Percentiles rank a stretch among this genome's conserved stretches.
Conservation (phyloP, 2,113 vertebrate genomes). For the Poicephalus gulielmi region DNA sequence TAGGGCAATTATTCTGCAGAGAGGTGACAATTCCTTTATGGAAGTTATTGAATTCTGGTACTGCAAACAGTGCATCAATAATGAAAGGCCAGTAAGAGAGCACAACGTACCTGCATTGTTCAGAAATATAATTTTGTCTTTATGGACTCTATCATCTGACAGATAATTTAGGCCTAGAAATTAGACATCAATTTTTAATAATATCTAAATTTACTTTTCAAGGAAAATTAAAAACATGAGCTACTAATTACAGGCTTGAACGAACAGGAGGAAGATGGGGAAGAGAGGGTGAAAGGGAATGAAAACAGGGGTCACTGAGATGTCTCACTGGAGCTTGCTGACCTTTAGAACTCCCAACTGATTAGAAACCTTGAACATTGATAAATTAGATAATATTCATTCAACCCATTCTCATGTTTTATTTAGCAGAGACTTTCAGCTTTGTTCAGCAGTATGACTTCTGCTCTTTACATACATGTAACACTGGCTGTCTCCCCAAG, state of each 20-base stretch:
- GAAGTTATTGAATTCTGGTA: slow-evolving; percentile 51
- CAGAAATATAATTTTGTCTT: background rate
- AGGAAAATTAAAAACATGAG: background rate
- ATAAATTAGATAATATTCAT: slow-evolving; percentile 44
- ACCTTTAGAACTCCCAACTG: slow-evolving; percentile 53
- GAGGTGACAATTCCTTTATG: slow-evolving; percentile 34
- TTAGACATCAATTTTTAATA: slow-evolving; percentile 17
- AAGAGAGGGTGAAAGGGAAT: background rate
- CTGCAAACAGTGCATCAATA: slow-evolving; percentile 24
- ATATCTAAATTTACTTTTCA: background rate
- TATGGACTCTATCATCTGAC: background rate
- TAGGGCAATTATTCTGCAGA: slow-evolving; percentile 38
- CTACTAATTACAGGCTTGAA: background rate
- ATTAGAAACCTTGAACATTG: slow-evolving; percentile 15
- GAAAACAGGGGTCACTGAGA: background rate
- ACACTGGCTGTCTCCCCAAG: background rate
- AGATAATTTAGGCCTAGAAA: background rate
- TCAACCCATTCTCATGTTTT: slow-evolving; percentile 43
- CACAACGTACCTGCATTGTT: background rate
- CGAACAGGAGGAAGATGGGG: background rate
- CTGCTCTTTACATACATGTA: background rate
- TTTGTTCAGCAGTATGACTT: slow-evolving; percentile 36
- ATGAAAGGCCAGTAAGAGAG: background rate
- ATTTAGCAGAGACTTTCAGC: slow-evolving; percentile 32
- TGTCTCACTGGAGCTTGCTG: background rate